Percentiles rank a stretch among this genome's conserved stretches.
phyloP scores from a whole-genome alignment of 2,888 invertebrate species.

The Ecliptopera silaceata region DNA sequence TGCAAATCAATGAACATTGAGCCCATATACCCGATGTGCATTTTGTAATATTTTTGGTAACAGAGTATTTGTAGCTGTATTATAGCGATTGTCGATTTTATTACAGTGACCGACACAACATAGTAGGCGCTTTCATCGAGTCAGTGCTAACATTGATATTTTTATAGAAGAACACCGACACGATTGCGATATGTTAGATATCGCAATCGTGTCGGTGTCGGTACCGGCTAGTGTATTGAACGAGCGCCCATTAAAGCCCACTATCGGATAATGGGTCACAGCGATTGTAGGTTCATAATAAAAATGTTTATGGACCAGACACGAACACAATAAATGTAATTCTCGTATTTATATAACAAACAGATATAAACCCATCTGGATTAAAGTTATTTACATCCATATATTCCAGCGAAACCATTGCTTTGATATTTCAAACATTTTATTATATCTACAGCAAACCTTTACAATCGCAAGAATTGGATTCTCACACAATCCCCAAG shows the following conservation, averaged over 20 bases:
- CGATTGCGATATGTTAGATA: too few relatives aligned
- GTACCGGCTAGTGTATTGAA: too few relatives aligned
- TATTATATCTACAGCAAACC: constrained; percentile 6
- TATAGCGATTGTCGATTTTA: too few relatives aligned
- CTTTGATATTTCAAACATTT: constrained; percentile 10
- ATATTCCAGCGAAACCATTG: not conserved
- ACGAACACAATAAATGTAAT: not conserved
- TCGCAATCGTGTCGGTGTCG: too few relatives aligned
- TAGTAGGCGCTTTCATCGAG: too few relatives aligned
- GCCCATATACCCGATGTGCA: not conserved
- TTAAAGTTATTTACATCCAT: not conserved
- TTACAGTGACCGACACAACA: too few relatives aligned
- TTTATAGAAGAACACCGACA: too few relatives aligned
- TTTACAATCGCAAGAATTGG: constrained; percentile 4
- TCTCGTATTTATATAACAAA: not conserved
- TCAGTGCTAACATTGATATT: too few relatives aligned
- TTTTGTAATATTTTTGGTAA: constrained; percentile 2
- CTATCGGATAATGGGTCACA: not conserved
- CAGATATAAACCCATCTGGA: not conserved
- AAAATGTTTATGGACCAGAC: not conserved
- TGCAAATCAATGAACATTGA: not conserved
- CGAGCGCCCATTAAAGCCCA: too few relatives aligned
- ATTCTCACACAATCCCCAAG: constrained; percentile 8
- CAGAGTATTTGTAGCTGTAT: not conserved
- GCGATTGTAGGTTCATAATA: not conserved